A percentile compares a stretch with the other conserved stretches of the same genome.
Conservation (phyloP, 2,888 invertebrate species). For the Dolomedes plantarius region DNA sequence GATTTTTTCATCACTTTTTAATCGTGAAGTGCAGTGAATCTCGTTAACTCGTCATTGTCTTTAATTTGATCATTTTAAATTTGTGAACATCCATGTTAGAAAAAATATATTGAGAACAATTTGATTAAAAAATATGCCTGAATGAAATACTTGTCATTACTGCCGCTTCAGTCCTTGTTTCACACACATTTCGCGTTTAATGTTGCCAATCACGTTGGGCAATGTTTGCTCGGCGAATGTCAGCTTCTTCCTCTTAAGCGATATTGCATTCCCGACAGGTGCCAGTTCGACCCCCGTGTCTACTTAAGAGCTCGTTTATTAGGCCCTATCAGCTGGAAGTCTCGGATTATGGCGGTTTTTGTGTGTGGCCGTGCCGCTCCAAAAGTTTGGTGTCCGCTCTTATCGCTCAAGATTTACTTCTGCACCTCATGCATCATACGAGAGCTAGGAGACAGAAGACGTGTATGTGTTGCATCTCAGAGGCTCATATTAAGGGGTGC, state of each 20-base stretch:
- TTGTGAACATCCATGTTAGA: too few species aligned
- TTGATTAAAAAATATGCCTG: too few species aligned
- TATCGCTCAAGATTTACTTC: neutral
- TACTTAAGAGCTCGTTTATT: conserved; percentile 67
- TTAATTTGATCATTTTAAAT: too few species aligned
- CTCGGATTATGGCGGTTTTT: conserved; percentile 31
- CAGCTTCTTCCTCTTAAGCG: neutral
- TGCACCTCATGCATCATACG: neutral
- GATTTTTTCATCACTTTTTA: too few species aligned
- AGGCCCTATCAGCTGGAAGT: conserved; percentile 34
- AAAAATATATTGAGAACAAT: too few species aligned
- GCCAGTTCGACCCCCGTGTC: conserved; percentile 36
- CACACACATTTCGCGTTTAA: conserved; percentile 10
- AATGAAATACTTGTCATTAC: too few species aligned
- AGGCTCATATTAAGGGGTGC: too few species aligned
- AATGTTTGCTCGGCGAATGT: neutral
- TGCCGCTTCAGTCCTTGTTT: neutral
- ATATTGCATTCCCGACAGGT: conserved; percentile 69
- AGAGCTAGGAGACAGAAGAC: too few species aligned
- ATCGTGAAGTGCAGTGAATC: too few species aligned
- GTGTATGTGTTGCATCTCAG: neutral
- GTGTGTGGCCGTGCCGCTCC: conserved; percentile 34
- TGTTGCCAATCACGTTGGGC: conserved; percentile 36
- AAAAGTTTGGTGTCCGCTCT: neutral
- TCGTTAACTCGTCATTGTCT: too few species aligned